Base-by-base conservation (phyloP, 2,113 vertebrate genomes). In the Holacanthus passer region DNA sequence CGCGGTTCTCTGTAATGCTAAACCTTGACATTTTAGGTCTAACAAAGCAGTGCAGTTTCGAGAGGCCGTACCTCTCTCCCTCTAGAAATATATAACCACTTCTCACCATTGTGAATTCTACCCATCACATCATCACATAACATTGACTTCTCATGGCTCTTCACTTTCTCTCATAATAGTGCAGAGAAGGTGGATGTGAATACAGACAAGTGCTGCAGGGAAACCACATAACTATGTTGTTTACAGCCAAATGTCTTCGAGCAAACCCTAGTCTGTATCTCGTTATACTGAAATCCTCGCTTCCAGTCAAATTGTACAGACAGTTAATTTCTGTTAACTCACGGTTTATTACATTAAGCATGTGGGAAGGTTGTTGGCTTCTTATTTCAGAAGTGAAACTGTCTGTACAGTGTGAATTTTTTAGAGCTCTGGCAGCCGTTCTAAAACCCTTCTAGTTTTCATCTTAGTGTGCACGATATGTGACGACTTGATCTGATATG, bases 331-430 rank as follows among this genome's bases (percentile, higher is more conserved):
- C 17, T 58, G 16, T 24, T 10, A n/a, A 37, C 53, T 72, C 19
- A 22, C 31, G 29, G 31, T 53, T 60, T 7, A 2, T 39, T 50
- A 16, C 48, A 24, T 20, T 43, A 3, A 58, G 56, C 31, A 16
- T 5, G 48, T 56, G 64, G 65, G 74, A 39, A 4, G 63, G 19
- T 32, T 47, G 45, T 32, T 75, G 75, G 64, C 70, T 60, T 70
- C 24, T 29, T 41, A 9, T 58, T 73, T 68, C 1, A 9, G 20
- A 74, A 31, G 13, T 29, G 11, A 29, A 50, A 24, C 24, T 53
- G 71, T 2, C 41, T 37, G 10, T 8, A 32, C 52, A 52, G 32
- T 60, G 29, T 63, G 27, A 35, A 9, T 9, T 32, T 45, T 31
- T 22, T 55, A 2, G 19, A 43, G 74, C 20, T 9, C 37, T 66